These are phyloP conservation scores for Bursaphelenchus mucronatus DNA, from an alignment of 1,140 invertebrate genomes.

Conservation along the genomic window DNA sequence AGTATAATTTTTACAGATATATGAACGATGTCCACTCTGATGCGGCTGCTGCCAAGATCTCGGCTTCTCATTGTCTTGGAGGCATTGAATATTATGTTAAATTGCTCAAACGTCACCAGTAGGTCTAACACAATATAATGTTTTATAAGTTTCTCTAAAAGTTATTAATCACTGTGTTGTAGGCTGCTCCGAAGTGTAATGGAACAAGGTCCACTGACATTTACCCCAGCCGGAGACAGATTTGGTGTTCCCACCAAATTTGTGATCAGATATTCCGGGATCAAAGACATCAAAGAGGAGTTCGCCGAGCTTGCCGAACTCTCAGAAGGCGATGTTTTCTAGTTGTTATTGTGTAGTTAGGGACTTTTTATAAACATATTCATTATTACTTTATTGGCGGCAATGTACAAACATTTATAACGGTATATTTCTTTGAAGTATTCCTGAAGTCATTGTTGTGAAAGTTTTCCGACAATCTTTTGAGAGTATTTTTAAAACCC, in stretches of 20 bases:
- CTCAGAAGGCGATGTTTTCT: conserved; percentile 42
- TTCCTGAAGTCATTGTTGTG: no score
- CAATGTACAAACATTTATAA: no score
- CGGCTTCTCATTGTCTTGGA: conserved; percentile 37
- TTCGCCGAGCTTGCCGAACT: conserved; percentile 36
- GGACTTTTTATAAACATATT: neutral
- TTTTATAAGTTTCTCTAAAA: no score
- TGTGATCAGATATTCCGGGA: conserved; percentile 36
- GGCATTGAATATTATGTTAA: conserved; percentile 49
- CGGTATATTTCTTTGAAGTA: no score
- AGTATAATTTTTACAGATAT: conserved; percentile 30
- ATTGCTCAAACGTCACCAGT: conserved; percentile 44
- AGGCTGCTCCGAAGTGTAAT: conserved; percentile 41
- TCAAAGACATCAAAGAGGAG: conserved; percentile 44
- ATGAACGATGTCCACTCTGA: conserved; percentile 44
- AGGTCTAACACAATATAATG: conserved; percentile 5
- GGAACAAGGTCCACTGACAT: conserved; percentile 20
- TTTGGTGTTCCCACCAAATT: conserved; percentile 30
- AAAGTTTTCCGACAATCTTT: no score
- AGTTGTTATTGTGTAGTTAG: conserved; percentile 4
- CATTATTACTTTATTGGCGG: neutral
- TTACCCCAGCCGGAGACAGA: conserved; percentile 38
- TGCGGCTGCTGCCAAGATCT: conserved; percentile 26
- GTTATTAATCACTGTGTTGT: conserved; percentile 16
- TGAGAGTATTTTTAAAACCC: no score